Conservation (phyloP, 2,797 vertebrate species). For the Pangasius sanitwongsei region DNA sequence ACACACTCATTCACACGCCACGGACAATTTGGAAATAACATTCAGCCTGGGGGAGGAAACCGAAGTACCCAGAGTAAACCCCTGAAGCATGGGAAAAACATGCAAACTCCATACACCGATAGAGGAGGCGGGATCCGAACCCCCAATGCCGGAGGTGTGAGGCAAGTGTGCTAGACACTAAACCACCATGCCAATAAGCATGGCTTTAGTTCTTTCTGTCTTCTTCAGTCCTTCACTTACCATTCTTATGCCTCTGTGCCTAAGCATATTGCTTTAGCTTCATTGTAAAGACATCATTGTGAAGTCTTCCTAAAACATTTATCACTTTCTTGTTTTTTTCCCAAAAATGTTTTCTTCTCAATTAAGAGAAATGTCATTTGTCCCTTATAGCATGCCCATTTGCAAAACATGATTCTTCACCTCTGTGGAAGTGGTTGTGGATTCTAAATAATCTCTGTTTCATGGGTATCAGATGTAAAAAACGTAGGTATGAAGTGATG, state of each 20-base stretch:
- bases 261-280: background rate
- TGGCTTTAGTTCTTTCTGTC: background rate
- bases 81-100: too few species aligned
- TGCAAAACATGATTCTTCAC: background rate
- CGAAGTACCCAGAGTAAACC: too few species aligned
- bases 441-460: background rate
- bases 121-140: too few species aligned
- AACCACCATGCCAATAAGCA: too few species aligned
- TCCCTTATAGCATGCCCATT: background rate
- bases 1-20: too few species aligned
- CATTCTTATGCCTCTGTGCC: background rate
- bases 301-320: background rate
- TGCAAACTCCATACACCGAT: too few species aligned
- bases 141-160: too few species aligned
- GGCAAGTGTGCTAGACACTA: too few species aligned
- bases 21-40: too few species aligned
- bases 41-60: too few species aligned
- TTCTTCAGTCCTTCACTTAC: background rate
- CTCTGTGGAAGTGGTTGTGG: background rate
- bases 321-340: background rate
- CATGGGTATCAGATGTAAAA: background rate
- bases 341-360: background rate
- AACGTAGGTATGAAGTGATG: background rate
- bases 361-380: background rate
- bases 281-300: background rate